These are phyloP conservation scores for Temnothorax nylanderi DNA, from an alignment of 1,140 invertebrate species.

Conservation along the genomic window DNA sequence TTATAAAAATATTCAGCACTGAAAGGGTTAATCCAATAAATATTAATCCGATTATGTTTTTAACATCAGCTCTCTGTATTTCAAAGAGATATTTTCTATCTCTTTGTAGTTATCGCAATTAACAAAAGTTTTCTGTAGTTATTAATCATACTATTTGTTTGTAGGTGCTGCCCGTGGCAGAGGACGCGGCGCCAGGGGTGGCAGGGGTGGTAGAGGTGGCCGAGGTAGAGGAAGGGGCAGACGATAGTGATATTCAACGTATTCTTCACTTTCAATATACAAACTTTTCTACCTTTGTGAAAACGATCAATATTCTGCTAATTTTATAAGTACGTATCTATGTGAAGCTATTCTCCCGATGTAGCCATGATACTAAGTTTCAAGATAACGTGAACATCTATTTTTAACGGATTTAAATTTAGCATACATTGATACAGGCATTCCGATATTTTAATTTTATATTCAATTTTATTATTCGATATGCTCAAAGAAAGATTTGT, in stretches of 20 bases:
- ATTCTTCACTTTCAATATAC: neutral
- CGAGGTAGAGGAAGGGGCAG: conserved; percentile 88
- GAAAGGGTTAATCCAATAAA: neutral
- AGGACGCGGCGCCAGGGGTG: conserved; percentile 87
- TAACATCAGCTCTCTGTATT: neutral
- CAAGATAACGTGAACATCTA: neutral
- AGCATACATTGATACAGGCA: neutral
- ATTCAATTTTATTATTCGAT: neutral
- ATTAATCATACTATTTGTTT: conserved; percentile 59
- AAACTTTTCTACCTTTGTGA: conserved; percentile 30
- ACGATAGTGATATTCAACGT: conserved; percentile 83
- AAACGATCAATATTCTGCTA: conserved; percentile 13
- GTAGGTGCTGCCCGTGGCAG: conserved; percentile 85
- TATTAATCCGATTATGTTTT: neutral
- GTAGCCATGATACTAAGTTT: neutral
- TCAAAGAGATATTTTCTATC: neutral
- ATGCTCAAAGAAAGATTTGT: neutral
- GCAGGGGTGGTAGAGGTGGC: conserved; percentile 88
- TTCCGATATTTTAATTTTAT: conserved; percentile 37
- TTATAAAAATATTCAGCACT: neutral
- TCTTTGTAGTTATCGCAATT: neutral
- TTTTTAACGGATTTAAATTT: neutral
- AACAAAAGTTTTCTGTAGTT: neutral
- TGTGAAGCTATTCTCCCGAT: neutral
- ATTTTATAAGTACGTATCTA: conserved; percentile 1